phyloP scores from a whole-genome alignment of 2,797 vertebrate genomes.

The Gymnopithys bicolor region DNA sequence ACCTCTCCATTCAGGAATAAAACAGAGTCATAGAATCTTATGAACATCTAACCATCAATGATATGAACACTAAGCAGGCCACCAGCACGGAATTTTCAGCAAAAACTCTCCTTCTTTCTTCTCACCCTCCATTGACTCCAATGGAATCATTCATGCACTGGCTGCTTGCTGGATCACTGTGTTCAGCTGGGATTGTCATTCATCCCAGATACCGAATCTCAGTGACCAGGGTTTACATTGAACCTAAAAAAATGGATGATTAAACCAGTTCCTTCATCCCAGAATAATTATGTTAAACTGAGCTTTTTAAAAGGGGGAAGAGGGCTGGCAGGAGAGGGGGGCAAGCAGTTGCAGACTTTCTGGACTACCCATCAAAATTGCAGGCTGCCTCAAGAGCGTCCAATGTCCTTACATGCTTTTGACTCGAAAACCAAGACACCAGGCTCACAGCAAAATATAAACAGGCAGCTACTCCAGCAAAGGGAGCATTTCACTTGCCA shows the following conservation, averaged over 20 bases:
- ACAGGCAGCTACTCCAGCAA: not conserved
- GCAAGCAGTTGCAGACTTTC: not conserved
- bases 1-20: rapidly evolving
- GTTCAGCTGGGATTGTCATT: not conserved
- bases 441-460: not conserved
- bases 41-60: not conserved
- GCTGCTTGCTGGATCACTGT: not conserved
- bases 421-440: not conserved
- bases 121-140: not conserved
- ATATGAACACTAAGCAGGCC: not conserved
- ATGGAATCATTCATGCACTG: not conserved
- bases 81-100: not conserved
- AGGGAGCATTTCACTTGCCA: not conserved
- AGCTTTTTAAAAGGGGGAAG: not conserved
- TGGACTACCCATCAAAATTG: not conserved
- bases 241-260: not conserved
- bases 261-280: not conserved
- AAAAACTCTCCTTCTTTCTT: not conserved
- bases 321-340: too few species aligned
- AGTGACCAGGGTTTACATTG: not conserved
- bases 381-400: not conserved
- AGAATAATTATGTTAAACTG: not conserved
- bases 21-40: not conserved
- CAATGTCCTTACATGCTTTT: not conserved
- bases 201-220: not conserved